Evolutionary conservation across 2,888 invertebrate genomes (phyloP), one percentile per base, ranked within the genome.

Genomic region (Ptychoptera contaminata): DNA sequence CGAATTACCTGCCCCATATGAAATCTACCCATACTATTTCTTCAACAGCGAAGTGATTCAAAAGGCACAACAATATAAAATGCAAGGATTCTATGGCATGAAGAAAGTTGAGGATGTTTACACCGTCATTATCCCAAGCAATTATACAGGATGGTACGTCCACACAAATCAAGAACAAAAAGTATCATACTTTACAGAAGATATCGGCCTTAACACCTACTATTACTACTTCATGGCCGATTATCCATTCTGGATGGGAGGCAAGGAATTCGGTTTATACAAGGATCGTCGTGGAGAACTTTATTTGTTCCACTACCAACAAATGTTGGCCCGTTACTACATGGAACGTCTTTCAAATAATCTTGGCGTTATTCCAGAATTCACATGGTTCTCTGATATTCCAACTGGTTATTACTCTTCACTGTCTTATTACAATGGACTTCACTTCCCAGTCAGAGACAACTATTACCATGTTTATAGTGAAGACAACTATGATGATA

Each of bases 21-120:
- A 86, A 64, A 74, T 84, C 60, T 74, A 77, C 64, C 86, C 86
- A 2, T 75, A 81, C 61, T 74, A 76, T 65, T 84, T 82, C 70
- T 76, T 82, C 58, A 78, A 79, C 64, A 67, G 74, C 53, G 74
- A 80, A 55, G 70, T 80, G 54, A 77, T 85, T 52, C 73, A 77
- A 55, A 72, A 77, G 55, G 81, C 77, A 1, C 70, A 76, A 54
- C 67, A 73, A 59, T 68, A 77, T 62, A 74, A 74, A 58, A 72
- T 74, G 69, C 65, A 65, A 53, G 63, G 63, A 45, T 29, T 56
- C 29, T 53, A 67, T 11, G 51, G 60, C 40, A 53, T 63, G 43
- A 60, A 67, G 47, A 50, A 55, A 37, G 67, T 62, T 52, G 51
- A 57, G 42, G 72, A 70, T 15, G 58, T 72, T 23, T 58, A 65